Evolutionary conservation across 2,113 vertebrate species (phyloP).

Genomic region (Butastur rufipennis): DNA sequence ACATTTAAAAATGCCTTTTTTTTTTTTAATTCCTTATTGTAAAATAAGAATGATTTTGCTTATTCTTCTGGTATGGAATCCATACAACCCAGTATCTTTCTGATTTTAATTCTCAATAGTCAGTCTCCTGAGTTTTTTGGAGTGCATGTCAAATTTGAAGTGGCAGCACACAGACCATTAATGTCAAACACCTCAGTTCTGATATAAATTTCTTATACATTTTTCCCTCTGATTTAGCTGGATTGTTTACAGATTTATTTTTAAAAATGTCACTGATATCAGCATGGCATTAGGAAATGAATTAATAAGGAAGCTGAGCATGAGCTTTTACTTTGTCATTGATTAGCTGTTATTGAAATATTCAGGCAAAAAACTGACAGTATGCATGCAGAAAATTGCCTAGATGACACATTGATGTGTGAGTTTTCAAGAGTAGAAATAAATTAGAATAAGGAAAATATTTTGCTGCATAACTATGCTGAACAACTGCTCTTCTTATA

Average conservation of each 20-base stretch:
- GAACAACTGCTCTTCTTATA: background rate
- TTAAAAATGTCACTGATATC: background rate
- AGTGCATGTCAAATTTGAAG: background rate
- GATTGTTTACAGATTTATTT: background rate
- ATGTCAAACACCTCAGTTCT: background rate
- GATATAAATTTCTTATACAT: background rate
- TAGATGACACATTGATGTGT: background rate
- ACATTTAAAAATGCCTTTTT: background rate
- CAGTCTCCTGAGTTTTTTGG: background rate
- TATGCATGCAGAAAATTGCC: background rate
- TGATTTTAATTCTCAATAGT: background rate
- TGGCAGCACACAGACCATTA: background rate
- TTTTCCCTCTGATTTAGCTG: background rate
- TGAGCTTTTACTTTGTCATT: background rate
- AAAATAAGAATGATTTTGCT: background rate
- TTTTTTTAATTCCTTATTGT: background rate
- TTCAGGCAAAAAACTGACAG: background rate
- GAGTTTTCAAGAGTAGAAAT: background rate
- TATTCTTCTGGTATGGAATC: background rate
- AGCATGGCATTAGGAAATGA: background rate
- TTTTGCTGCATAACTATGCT: background rate
- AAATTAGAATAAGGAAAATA: background rate
- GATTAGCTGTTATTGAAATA: background rate
- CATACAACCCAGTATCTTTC: background rate
- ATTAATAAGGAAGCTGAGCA: background rate